Evolutionary conservation across 2,797 vertebrate genomes (phyloP), one percentile per base, ranked within the genome.

Genomic region (Menidia menidia): DNA sequence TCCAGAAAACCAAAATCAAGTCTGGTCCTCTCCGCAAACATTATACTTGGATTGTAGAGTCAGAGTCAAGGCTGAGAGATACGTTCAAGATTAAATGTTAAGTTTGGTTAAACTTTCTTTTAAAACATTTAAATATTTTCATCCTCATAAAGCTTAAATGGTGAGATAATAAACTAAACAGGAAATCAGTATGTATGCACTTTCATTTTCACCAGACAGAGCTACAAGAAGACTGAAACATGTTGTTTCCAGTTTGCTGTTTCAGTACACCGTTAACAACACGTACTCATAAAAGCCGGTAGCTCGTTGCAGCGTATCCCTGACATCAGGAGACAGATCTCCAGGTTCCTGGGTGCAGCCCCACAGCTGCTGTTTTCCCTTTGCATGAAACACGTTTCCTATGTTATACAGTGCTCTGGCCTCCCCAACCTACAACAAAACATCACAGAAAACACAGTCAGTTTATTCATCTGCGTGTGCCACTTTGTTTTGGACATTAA

Each of bases 371-470:
- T 98, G 97, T 89, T 99, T 99, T 2, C 97, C 98, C 81, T 98
- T 97, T 4, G 97, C 97, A 1, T 99, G 98, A 84, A 95, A 98
- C 80, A 99, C 96, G 0, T 99, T 99, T 12, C 97, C 98, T 0
- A 98, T 95, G 75, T 99, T 99, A 81, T 99, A 99, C 43, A 98
- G 92, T 0, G 98, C 98, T 80, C 98, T 91, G 4, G 98, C 98
- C 88, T 99, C 97, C 13, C 97, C 97, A 0, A 99, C 95, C 98
- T 99, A 44, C 53, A 80, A 42, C 39, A 58, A 2, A 14, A 53
- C 39, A 63, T 39, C 7, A 39, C 35, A 39, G 33, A 31, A 39
- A 52, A 15, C 3, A 48, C 9, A 61, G 44, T 53, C 14, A 1
- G 1, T 31, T 60, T 15, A 8, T 42, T 13, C 13, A 18, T 31